A percentile compares a stretch with the other conserved stretches of the same genome.
Evolutionary conservation across 2,797 vertebrate species (phyloP).

Genomic region (Sebastes paucispinis): DNA sequence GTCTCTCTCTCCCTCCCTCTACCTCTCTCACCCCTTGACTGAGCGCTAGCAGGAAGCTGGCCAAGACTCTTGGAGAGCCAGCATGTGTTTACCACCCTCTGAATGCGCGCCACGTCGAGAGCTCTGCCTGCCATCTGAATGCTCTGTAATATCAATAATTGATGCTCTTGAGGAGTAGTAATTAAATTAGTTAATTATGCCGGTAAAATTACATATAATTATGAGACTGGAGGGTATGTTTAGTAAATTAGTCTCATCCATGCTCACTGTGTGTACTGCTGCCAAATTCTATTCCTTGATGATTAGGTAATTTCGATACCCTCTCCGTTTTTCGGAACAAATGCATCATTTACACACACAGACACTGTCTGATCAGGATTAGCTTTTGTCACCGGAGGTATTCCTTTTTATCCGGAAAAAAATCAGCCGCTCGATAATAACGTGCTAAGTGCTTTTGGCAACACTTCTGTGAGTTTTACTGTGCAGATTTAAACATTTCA

Average conservation of each 20-base stretch:
- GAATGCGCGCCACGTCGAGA: conserved; percentile 95
- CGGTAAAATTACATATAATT: conserved; percentile 99
- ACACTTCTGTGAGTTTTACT: conserved; percentile 9
- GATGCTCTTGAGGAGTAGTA: conserved; percentile 99
- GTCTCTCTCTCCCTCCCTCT: conserved; percentile 10
- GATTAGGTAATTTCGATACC: conserved; percentile 98
- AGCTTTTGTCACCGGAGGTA: conserved; percentile 49
- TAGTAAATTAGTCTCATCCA: conserved; percentile 99
- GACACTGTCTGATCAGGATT: conserved; percentile 73
- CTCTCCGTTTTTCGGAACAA: conserved; percentile 92
- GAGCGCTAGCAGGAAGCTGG: conserved; percentile 80
- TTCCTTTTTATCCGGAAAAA: conserved; percentile 30
- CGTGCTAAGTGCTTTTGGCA: conserved; percentile 42
- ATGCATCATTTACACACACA: conserved; percentile 91
- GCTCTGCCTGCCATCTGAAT: conserved; percentile 95
- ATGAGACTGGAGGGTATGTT: conserved; percentile 99
- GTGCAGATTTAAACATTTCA: background rate
- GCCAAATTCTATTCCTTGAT: conserved; percentile 99
- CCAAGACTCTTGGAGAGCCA: conserved; percentile 88
- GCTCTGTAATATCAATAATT: conserved; percentile 99
- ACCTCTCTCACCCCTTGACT: conserved; percentile 52
- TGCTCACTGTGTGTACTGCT: conserved; percentile 98
- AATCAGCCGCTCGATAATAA: conserved; percentile 26
- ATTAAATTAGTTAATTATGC: conserved; percentile 99
- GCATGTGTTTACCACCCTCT: conserved; percentile 97